Percentiles rank a stretch among this genome's conserved stretches.
phyloP scores from a whole-genome alignment of 2,888 invertebrate species.

The Lasioglossum lativentre region DNA sequence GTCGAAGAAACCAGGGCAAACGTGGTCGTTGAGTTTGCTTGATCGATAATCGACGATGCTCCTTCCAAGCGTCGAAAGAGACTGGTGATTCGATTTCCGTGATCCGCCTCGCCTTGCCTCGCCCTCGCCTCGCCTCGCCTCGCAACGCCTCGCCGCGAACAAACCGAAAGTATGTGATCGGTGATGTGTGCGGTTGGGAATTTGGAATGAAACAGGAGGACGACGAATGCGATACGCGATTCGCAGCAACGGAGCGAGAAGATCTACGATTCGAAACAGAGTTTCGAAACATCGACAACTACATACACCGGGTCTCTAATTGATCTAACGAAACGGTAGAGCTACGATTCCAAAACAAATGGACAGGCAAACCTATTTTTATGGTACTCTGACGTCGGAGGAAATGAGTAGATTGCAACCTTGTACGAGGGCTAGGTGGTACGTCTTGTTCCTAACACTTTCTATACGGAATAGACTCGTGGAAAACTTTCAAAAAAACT shows the following conservation, averaged over 20 bases:
- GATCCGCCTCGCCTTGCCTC: background rate
- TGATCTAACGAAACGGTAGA: slow-evolving; percentile 31
- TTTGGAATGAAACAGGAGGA: slow-evolving; percentile 52
- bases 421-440: slow-evolving; percentile 81
- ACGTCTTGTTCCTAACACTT: slow-evolving; percentile 68
- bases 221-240: slow-evolving; percentile 15
- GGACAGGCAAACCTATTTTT: slow-evolving; percentile 76
- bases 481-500: slow-evolving; percentile 13
- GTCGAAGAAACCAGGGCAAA: background rate
- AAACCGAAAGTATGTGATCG: slow-evolving; percentile 18
- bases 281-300: slow-evolving; percentile 2
- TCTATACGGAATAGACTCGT: slow-evolving; percentile 18
- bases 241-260: slow-evolving; percentile 30
- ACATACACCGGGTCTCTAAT: slow-evolving; percentile 15
- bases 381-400: slow-evolving; percentile 79
- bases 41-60: background rate
- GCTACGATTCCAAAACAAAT: slow-evolving; percentile 41
- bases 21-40: background rate
- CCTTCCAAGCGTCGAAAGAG: background rate
- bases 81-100: background rate
- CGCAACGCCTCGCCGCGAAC: background rate
- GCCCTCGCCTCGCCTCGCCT: background rate
- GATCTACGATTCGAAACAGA: slow-evolving; percentile 45
- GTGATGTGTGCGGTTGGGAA: slow-evolving; percentile 43
- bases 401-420: slow-evolving; percentile 82